Evolutionary conservation across 1,140 invertebrate species (phyloP), one percentile per base, ranked within the genome.

Genomic region (Nasonia vitripennis): DNA sequence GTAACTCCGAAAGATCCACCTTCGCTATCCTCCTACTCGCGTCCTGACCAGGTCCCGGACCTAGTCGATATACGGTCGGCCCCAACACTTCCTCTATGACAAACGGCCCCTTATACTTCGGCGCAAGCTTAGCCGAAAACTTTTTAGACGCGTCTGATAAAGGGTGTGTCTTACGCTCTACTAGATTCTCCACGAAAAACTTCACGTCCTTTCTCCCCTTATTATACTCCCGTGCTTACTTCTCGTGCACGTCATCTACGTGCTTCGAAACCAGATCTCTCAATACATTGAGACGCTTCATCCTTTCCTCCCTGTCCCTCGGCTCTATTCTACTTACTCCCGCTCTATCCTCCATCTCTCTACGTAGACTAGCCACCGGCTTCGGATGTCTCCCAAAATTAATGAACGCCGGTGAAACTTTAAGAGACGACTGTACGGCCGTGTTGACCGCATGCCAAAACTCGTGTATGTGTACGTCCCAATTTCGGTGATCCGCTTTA

Each of bases 381-480:
- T 55, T 74, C 0, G 81, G 81, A 2, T 83, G 81, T 10, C 45
- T 7, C 2, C 51, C 78, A 14, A 4, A 79, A 67, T 79, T 79
- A 41, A 67, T 27, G 27, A 79, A 79, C 5, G 81, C 71, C 0
- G 70, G 71, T 6, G 81, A 83, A 0, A 75, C 23, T 17, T 74
- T 74, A 5, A 23, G 51, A 3, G 81, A 31, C 7, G 81, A 23
- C 48, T 83, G 84, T 27, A 27, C 27, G 27, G 27, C 27, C 27
- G 27, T 27, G 27, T 27, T 27, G 27, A 27, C 27, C 27, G 27
- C 27, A 27, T 27, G 27, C 27, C 27, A 0, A 27, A 27, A 27
- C 27, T 27, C 0, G 27, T 27, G 27, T 0, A 93, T 68, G 83
- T 89, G 71, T 11, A 83, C n/a, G 81, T 92, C 91, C 93, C 92